These are phyloP conservation scores for Hirudo medicinalis DNA, from an alignment of 1,140 invertebrate genomes.

Conservation along the genomic window DNA sequence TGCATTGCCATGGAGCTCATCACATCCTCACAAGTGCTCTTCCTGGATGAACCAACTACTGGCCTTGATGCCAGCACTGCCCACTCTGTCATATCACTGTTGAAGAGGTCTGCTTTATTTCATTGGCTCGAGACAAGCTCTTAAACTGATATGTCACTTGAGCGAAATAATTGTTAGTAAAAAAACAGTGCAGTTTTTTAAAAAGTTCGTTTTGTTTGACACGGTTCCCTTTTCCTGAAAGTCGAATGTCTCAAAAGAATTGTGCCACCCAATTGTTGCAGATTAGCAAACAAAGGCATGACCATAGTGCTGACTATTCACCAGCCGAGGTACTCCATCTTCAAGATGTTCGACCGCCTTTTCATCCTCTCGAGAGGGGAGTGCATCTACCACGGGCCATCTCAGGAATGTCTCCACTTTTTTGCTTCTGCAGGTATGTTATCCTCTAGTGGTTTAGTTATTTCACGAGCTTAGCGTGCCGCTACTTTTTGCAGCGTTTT, in stretches of 20 bases:
- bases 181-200: too few relatives aligned
- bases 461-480: too few relatives aligned
- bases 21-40: conserved; percentile 37
- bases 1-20: conserved; percentile 43
- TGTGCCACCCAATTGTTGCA: conserved; percentile 23
- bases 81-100: conserved; percentile 36
- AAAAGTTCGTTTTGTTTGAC: too few relatives aligned
- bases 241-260: too few relatives aligned
- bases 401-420: conserved; percentile 31
- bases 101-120: conserved; percentile 31
- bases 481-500: too few relatives aligned
- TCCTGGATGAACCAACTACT: conserved; percentile 42
- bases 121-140: not conserved
- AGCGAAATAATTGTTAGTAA: too few relatives aligned
- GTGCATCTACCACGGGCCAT: conserved; percentile 35
- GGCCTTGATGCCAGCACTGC: conserved; percentile 41
- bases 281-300: conserved; percentile 32
- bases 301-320: conserved; percentile 42
- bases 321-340: conserved; percentile 41
- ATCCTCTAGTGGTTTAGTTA: too few relatives aligned
- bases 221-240: too few relatives aligned
- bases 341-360: conserved; percentile 35
- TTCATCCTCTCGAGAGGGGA: conserved; percentile 34
- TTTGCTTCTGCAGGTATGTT: conserved; percentile 33
- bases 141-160: too few relatives aligned